These are phyloP conservation scores for Hydriomena furcata DNA, from an alignment of 2,888 invertebrate genomes.

Conservation along the genomic window DNA sequence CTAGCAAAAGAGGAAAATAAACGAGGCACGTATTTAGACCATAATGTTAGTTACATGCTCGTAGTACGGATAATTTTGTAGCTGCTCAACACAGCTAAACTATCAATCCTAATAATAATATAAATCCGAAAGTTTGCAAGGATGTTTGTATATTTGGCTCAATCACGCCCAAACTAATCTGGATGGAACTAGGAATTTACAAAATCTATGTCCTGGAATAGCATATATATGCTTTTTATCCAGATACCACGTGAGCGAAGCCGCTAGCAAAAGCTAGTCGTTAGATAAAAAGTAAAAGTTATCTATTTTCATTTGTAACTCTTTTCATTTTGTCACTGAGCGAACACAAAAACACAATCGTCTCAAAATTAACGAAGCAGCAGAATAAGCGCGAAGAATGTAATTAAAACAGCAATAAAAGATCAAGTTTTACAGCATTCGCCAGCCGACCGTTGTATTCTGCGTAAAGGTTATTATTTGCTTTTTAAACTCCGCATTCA, in stretches of 20 bases:
- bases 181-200: too few relatives aligned
- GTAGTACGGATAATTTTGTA: too few relatives aligned
- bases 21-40: slow-evolving; percentile 16
- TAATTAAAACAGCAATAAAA: slow-evolving; percentile 75
- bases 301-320: slow-evolving; percentile 15
- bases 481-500: slow-evolving; percentile 72
- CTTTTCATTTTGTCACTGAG: slow-evolving; percentile 24
- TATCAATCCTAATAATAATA: too few relatives aligned
- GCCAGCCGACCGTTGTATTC: slow-evolving; percentile 59
- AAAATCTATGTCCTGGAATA: too few relatives aligned
- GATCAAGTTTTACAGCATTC: slow-evolving; percentile 68
- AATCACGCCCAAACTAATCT: too few relatives aligned
- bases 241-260: too few relatives aligned
- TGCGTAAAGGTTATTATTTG: slow-evolving; percentile 72
- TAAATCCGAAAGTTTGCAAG: too few relatives aligned
- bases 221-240: too few relatives aligned
- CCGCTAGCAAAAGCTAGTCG: too few relatives aligned
- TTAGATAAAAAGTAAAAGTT: not conserved
- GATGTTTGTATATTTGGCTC: too few relatives aligned
- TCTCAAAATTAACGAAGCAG: slow-evolving; percentile 43
- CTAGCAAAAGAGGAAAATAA: slow-evolving; percentile 6
- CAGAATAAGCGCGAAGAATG: slow-evolving; percentile 62
- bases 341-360: slow-evolving; percentile 40
- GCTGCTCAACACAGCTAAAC: too few relatives aligned
- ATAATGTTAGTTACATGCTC: not conserved